Evolutionary conservation across 2,797 vertebrate genomes (phyloP).

Genomic region (Sebastes kiyomatsui): DNA sequence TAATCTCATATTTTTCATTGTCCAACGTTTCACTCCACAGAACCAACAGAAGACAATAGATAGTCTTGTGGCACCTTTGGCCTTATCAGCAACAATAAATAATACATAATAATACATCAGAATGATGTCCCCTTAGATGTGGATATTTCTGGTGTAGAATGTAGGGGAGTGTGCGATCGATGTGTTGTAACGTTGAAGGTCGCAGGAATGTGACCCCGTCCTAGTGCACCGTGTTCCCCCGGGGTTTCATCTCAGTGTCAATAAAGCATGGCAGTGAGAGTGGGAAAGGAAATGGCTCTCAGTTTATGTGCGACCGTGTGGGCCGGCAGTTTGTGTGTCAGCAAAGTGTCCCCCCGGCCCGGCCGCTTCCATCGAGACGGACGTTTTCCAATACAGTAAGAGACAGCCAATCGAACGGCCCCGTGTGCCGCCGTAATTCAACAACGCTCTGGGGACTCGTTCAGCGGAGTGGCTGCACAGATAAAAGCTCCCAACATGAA

Average conservation of each 20-base stretch:
- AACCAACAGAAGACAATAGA: no score
- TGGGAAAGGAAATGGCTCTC: constrained; percentile 1
- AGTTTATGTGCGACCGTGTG: background rate
- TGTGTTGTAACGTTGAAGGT: constrained; percentile 21
- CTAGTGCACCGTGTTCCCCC: background rate
- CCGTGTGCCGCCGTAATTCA: constrained; percentile 37
- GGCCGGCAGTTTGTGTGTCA: background rate
- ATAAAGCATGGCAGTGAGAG: background rate
- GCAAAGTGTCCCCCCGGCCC: background rate
- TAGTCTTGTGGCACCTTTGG: no score
- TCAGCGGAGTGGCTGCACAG: constrained; percentile 31
- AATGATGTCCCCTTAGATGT: background rate
- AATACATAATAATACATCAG: background rate
- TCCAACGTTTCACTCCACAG: no score
- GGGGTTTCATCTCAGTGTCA: constrained; percentile 18
- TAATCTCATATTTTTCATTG: no score
- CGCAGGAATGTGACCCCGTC: background rate
- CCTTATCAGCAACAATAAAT: no score
- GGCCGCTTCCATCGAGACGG: constrained; percentile 37
- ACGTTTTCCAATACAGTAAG: constrained; percentile 42
- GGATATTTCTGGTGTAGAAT: background rate
- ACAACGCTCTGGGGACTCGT: constrained; percentile 59
- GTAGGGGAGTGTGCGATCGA: no score
- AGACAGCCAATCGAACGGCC: constrained; percentile 57
- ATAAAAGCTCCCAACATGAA: constrained; percentile 37